Conservation (phyloP, 2,113 vertebrate species). For the Notechis scutatus region DNA sequence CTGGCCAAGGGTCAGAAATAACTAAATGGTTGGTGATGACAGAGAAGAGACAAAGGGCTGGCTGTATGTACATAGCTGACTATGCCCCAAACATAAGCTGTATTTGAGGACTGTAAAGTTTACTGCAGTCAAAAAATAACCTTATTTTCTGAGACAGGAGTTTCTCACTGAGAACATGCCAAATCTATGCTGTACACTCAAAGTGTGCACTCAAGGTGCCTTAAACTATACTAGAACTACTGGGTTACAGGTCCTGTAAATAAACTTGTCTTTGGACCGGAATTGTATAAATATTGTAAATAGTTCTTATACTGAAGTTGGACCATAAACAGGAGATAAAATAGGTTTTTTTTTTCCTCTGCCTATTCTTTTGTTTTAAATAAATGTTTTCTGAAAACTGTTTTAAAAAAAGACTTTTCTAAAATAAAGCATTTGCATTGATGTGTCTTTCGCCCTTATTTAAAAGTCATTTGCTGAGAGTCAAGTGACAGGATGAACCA, state of each 20-base stretch:
- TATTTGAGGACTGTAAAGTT: conserved; percentile 28
- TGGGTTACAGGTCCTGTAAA: conserved; percentile 86
- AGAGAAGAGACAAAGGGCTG: conserved; percentile 31
- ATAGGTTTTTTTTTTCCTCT: conserved; percentile 64
- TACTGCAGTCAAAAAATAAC: background rate
- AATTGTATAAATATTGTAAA: conserved; percentile 79
- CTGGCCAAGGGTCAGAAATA: background rate
- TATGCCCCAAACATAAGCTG: conserved; percentile 68
- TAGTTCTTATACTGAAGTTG: conserved; percentile 81
- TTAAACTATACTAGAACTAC: conserved; percentile 81
- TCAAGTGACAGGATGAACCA: background rate
- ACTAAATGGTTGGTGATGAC: conserved; percentile 30
- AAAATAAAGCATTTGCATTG: conserved; percentile 58
- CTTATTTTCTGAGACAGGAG: conserved; percentile 53
- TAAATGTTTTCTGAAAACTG: conserved; percentile 50
- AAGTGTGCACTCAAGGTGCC: conserved; percentile 57
- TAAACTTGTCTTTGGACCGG: conserved; percentile 59
- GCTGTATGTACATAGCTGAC: conserved; percentile 38
- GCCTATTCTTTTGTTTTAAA: conserved; percentile 65
- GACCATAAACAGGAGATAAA: conserved; percentile 82
- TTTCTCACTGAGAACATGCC: conserved; percentile 43
- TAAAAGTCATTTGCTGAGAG: background rate
- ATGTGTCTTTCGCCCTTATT: background rate
- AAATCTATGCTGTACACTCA: conserved; percentile 14
- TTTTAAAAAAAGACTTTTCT: conserved; percentile 60